These are phyloP conservation scores for Acronicta leporina DNA, from an alignment of 2,888 invertebrate species.

Conservation along the genomic window DNA sequence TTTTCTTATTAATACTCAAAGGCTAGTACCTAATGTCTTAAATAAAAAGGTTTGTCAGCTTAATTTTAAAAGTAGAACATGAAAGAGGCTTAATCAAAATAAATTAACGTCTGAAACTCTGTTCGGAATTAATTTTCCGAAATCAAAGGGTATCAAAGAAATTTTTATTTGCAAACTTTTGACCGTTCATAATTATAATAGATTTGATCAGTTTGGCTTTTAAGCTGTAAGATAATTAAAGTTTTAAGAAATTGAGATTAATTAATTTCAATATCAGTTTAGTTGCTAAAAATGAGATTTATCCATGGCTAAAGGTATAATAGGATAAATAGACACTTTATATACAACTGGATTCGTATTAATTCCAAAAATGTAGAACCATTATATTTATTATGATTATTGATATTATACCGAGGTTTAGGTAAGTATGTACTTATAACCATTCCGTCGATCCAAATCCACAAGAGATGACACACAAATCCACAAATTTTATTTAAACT, in stretches of 20 bases:
- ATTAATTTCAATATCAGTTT: not conserved
- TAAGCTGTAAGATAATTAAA: not conserved
- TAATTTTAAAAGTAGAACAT: conserved; percentile 41
- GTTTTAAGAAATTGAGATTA: not conserved
- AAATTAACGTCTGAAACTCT: conserved; percentile 45
- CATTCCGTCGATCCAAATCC: too few relatives aligned
- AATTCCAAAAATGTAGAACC: too few relatives aligned
- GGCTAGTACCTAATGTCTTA: conserved; percentile 28
- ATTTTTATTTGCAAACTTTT: conserved; percentile 21
- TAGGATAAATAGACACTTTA: too few relatives aligned
- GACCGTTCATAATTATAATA: conserved; percentile 24
- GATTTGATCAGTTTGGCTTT: conserved; percentile 17
- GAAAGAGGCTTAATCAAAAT: conserved; percentile 54
- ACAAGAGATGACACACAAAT: too few relatives aligned
- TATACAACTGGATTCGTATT: too few relatives aligned
- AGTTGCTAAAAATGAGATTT: too few relatives aligned
- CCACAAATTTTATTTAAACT: too few relatives aligned
- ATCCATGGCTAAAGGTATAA: too few relatives aligned
- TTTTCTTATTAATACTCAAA: conserved; percentile 21
- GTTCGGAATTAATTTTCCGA: conserved; percentile 41
- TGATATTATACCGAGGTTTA: too few relatives aligned
- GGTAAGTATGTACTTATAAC: too few relatives aligned
- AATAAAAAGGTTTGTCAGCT: conserved; percentile 43
- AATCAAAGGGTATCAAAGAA: conserved; percentile 43
- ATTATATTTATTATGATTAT: too few relatives aligned